Percentiles rank a stretch among this genome's conserved stretches.
phyloP scores from a whole-genome alignment of 1,140 invertebrate species.

The Camponotus vicinus region DNA sequence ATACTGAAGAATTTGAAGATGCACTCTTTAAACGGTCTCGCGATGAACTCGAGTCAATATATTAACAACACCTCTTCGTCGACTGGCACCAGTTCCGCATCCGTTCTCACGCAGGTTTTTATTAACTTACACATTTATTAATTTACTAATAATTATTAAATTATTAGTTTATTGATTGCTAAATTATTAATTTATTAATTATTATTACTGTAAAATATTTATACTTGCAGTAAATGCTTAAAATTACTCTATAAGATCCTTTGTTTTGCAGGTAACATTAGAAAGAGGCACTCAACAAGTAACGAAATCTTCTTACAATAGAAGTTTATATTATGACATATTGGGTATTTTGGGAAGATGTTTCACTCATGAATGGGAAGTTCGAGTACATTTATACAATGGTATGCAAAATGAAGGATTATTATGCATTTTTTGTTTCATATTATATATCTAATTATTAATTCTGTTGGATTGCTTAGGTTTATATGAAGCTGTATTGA shows the following conservation, averaged over 20 bases:
- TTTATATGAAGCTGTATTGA: conserved; percentile 83
- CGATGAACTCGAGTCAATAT: conserved; percentile 74
- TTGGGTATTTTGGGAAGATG: conserved; percentile 88
- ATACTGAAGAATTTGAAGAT: conserved; percentile 86
- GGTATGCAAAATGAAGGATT: conserved; percentile 77
- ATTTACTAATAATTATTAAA: too few relatives aligned
- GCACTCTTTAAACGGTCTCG: conserved; percentile 82
- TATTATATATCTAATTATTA: neutral
- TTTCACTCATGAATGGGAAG: conserved; percentile 87
- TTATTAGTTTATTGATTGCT: too few relatives aligned
- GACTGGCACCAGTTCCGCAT: conserved; percentile 80
- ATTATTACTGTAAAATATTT: too few relatives aligned
- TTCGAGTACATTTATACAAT: conserved; percentile 87
- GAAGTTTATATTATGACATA: conserved; percentile 88
- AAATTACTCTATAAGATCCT: neutral
- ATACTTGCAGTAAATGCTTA: neutral
- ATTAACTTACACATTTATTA: conserved; percentile 3
- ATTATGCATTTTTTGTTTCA: neutral
- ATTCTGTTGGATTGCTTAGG: conserved; percentile 74
- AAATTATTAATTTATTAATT: too few relatives aligned
- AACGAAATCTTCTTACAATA: conserved; percentile 79
- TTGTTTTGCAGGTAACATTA: conserved; percentile 76
- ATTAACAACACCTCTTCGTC: conserved; percentile 63
- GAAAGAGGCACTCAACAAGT: conserved; percentile 74
- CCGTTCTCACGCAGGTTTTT: conserved; percentile 84